Percentiles rank a stretch among this genome's conserved stretches.
phyloP scores from a whole-genome alignment of 2,888 invertebrate genomes.

The Maniola hyperantus region DNA sequence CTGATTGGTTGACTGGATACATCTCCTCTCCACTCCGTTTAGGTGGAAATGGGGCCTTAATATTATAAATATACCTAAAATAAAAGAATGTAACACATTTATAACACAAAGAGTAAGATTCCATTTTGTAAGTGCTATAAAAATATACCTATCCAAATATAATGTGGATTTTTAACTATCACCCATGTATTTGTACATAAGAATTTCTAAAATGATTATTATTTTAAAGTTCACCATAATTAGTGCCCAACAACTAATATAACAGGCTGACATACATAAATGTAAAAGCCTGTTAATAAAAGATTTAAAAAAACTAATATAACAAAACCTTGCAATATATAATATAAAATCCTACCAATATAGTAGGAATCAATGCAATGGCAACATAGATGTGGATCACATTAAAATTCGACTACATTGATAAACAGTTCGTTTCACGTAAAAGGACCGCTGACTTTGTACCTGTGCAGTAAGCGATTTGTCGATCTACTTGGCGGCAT shows the following conservation, averaged over 20 bases:
- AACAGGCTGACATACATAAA: background rate
- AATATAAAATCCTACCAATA: background rate
- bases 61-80: slow-evolving; percentile 1
- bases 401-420: background rate
- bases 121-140: slow-evolving; percentile 21
- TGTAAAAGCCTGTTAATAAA: too few relatives aligned
- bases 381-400: background rate
- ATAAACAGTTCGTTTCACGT: too few relatives aligned
- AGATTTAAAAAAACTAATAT: too few relatives aligned
- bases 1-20: too few relatives aligned
- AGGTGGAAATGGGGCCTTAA: too few relatives aligned
- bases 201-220: slow-evolving; percentile 5
- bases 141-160: slow-evolving; percentile 23
- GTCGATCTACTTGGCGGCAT: too few relatives aligned
- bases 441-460: too few relatives aligned
- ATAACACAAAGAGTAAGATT: slow-evolving; percentile 4
- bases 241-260: background rate
- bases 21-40: too few relatives aligned
- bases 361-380: background rate
- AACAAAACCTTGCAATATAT: background rate
- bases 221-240: background rate
- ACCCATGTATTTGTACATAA: slow-evolving; percentile 24
- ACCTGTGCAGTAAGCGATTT: too few relatives aligned
- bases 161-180: slow-evolving; percentile 17
- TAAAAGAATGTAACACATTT: background rate